Conservation (phyloP, 2,797 vertebrate genomes). For the Paedocypris micromegethes region DNA sequence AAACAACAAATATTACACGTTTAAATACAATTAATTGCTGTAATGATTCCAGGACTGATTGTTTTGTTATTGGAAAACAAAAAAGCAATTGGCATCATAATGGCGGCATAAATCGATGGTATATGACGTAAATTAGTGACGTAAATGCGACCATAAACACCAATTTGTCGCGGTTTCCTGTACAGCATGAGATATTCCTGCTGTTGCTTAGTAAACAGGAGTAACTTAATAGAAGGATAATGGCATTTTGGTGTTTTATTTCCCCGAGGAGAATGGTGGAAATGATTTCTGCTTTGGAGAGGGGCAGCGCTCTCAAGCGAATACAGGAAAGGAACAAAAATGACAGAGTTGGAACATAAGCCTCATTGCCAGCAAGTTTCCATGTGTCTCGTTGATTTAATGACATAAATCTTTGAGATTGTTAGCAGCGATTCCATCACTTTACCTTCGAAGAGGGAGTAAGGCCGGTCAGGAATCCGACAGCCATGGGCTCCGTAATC, state of each 20-base stretch:
- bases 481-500: slow-evolving; percentile 93
- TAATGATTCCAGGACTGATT: too few relatives aligned
- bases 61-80: too few relatives aligned
- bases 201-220: too few relatives aligned
- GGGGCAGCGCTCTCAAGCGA: neutral
- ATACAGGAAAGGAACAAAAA: too few relatives aligned
- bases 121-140: too few relatives aligned
- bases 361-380: too few relatives aligned
- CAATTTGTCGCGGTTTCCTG: neutral
- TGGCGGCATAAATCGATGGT: too few relatives aligned
- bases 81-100: too few relatives aligned
- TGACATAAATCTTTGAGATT: neutral
- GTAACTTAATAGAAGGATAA: neutral
- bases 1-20: neutral
- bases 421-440: neutral
- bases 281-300: slow-evolving; percentile 3
- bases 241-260: neutral
- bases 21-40: too few relatives aligned
- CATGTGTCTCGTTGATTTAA: slow-evolving; percentile 2
- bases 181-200: too few relatives aligned
- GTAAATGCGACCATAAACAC: neutral
- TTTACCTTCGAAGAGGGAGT: slow-evolving; percentile 98
- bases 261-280: slow-evolving; percentile 1
- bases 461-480: slow-evolving; percentile 92
- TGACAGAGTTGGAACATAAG: too few relatives aligned